These are phyloP conservation scores for Campaea margaritaria DNA, from an alignment of 2,888 invertebrate species.

Conservation along the genomic window DNA sequence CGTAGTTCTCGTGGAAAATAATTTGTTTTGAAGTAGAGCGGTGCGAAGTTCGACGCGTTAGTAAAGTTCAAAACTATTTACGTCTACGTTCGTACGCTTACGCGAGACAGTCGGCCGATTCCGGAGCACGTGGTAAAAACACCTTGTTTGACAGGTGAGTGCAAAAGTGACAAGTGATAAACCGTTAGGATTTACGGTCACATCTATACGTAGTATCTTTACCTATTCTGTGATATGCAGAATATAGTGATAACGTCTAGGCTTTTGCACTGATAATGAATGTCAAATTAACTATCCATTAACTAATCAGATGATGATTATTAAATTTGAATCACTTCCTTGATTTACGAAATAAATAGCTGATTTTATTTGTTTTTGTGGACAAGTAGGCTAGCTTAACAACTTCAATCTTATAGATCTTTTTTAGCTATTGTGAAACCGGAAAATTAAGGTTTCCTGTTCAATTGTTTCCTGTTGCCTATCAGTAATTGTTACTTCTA, in stretches of 20 bases:
- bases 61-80: constrained; percentile 75
- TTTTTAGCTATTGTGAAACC: no score
- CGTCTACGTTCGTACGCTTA: constrained; percentile 64
- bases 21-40: constrained; percentile 25
- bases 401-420: no score
- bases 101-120: constrained; percentile 61
- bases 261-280: constrained; percentile 12
- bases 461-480: no score
- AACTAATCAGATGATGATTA: neutral
- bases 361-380: no score
- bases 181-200: no score
- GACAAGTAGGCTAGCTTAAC: no score
- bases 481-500: no score
- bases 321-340: no score
- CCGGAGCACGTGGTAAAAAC: constrained; percentile 72
- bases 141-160: constrained; percentile 60
- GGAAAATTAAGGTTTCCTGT: no score
- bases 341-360: no score
- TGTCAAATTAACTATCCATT: neutral
- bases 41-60: constrained; percentile 58
- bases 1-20: neutral
- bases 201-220: no score
- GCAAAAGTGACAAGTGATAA: constrained; percentile 46
- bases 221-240: no score
- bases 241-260: neutral